Evolutionary conservation across 2,797 vertebrate species (phyloP).

Genomic region (Tamandua tetradactyla): DNA sequence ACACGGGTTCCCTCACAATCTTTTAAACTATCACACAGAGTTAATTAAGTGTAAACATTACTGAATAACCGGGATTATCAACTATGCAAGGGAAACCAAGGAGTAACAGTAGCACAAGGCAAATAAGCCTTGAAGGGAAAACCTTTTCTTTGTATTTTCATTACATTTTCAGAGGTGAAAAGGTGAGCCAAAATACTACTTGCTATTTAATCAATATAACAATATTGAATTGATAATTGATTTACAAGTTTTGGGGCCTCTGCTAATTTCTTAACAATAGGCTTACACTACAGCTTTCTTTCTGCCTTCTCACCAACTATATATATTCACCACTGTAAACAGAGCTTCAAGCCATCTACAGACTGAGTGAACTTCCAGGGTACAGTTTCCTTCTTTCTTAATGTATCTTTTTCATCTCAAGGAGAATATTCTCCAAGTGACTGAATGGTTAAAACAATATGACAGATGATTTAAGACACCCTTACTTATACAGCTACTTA

Average conservation of each 20-base stretch:
- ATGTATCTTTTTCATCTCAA: slow-evolving; percentile 54
- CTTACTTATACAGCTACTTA: slow-evolving; percentile 62
- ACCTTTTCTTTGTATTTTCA: slow-evolving; percentile 47
- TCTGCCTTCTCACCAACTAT: slow-evolving; percentile 1
- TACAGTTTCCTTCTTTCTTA: slow-evolving; percentile 42
- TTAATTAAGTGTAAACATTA: slow-evolving; percentile 68
- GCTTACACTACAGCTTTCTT: slow-evolving; percentile 29
- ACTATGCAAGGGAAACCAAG: slow-evolving; percentile 31
- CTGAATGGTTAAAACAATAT: slow-evolving; percentile 68
- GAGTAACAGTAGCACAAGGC: slow-evolving; percentile 43
- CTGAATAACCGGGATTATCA: slow-evolving; percentile 48
- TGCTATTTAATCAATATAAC: slow-evolving; percentile 43
- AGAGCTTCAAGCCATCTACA: slow-evolving; percentile 31
- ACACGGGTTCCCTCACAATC: neutral
- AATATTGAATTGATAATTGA: neutral
- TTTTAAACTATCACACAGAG: slow-evolving; percentile 33
- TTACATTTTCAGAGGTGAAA: slow-evolving; percentile 36
- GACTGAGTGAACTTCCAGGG: neutral
- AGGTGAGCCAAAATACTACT: slow-evolving; percentile 39
- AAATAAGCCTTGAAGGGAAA: slow-evolving; percentile 46
- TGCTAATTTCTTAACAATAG: slow-evolving; percentile 58
- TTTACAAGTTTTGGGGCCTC: neutral
- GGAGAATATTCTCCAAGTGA: slow-evolving; percentile 1
- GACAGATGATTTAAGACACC: slow-evolving; percentile 51
- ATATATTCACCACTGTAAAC: neutral